Percentiles rank a stretch among this genome's conserved stretches.
These are phyloP conservation scores for Alentia gelatinosa DNA, from an alignment of 2,888 invertebrate species.

Conservation along the genomic window DNA sequence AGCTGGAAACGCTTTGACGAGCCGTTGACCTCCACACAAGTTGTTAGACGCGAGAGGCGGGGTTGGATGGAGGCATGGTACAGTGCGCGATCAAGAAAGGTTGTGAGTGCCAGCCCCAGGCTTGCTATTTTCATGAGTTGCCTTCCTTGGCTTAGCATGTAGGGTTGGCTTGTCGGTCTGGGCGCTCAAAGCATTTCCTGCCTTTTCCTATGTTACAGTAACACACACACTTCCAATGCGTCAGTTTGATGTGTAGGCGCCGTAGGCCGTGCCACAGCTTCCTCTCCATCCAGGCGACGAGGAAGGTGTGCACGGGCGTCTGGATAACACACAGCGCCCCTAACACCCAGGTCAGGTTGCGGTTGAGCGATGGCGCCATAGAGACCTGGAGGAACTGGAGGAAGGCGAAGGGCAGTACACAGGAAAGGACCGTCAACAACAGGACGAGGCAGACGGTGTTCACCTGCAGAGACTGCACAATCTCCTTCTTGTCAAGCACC, in stretches of 20 bases:
- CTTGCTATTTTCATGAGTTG: background rate
- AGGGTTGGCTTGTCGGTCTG: conserved; percentile 1
- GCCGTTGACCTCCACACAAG: background rate
- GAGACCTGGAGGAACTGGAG: conserved; percentile 48
- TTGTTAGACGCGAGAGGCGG: too few relatives aligned
- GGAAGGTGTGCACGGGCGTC: conserved; percentile 54
- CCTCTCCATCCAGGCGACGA: conserved; percentile 60
- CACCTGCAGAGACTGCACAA: conserved; percentile 40
- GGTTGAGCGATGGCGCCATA: conserved; percentile 24
- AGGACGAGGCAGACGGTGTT: conserved; percentile 42
- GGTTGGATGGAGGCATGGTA: too few relatives aligned
- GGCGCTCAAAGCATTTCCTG: conserved; percentile 52
- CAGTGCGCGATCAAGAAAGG: background rate
- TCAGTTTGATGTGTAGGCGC: conserved; percentile 53
- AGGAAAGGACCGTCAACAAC: conserved; percentile 44
- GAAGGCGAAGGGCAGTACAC: conserved; percentile 57
- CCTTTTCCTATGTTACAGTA: conserved; percentile 62
- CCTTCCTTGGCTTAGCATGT: background rate
- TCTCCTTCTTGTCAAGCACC: conserved; percentile 33
- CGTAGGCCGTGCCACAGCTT: conserved; percentile 56
- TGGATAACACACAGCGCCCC: conserved; percentile 54
- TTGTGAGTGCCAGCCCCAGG: background rate
- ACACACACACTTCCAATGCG: conserved; percentile 62
- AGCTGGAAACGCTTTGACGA: conserved; percentile 38
- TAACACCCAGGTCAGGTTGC: conserved; percentile 51